These are phyloP conservation scores for Oceanites oceanicus DNA, from an alignment of 2,113 vertebrate species.

Conservation along the genomic window DNA sequence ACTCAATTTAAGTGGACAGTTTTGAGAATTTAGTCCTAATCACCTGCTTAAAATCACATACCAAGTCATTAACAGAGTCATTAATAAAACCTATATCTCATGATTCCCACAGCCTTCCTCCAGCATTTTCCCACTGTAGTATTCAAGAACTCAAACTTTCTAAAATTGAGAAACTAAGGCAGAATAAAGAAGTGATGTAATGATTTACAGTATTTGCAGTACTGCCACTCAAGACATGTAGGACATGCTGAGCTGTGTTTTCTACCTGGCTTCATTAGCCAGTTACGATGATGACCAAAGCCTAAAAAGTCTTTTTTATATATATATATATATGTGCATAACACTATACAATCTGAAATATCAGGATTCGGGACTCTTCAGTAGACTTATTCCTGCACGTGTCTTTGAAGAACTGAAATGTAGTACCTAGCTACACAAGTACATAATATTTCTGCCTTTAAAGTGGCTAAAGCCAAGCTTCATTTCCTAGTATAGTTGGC, in stretches of 20 bases:
- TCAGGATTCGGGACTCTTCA: neutral
- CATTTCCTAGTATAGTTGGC: neutral
- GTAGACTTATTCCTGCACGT: neutral
- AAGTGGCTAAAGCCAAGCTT: neutral
- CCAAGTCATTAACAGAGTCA: neutral
- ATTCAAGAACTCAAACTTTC: neutral
- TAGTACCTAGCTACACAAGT: neutral
- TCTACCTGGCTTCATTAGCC: neutral
- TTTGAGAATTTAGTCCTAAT: neutral
- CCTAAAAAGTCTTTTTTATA: neutral
- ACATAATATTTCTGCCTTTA: neutral
- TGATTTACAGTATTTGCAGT: neutral
- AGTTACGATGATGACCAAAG: neutral
- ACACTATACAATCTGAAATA: neutral
- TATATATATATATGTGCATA: neutral
- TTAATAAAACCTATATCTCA: neutral
- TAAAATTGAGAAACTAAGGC: neutral
- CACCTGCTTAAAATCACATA: neutral
- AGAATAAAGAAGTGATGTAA: neutral
- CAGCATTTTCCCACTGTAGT: neutral
- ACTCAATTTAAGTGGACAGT: neutral
- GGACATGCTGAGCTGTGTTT: neutral
- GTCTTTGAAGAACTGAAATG: neutral
- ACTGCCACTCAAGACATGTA: neutral
- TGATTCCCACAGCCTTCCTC: neutral